A percentile compares a stretch with the other conserved stretches of the same genome.
phyloP scores from a whole-genome alignment of 2,888 invertebrate genomes.

The Drosophila bunnanda region DNA sequence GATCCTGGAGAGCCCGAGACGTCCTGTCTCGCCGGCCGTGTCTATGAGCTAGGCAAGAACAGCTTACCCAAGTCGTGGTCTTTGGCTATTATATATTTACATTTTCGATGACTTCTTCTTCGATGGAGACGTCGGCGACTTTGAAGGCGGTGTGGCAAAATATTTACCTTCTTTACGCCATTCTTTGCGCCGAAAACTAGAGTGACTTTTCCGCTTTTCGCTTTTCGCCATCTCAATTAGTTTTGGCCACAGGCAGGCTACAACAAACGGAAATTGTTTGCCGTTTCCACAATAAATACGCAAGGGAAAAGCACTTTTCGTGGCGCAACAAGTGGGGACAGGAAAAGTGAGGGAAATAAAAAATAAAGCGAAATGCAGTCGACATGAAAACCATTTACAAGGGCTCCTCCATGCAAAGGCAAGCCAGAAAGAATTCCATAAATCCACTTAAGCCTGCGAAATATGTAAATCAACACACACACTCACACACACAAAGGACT shows the following conservation, averaged over 20 bases:
- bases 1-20: constrained; percentile 24
- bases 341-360: constrained; percentile 19
- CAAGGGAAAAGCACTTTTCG: background rate
- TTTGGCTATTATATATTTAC: constrained; percentile 70
- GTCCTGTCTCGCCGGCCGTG: constrained; percentile 5
- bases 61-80: constrained; percentile 42
- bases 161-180: constrained; percentile 34
- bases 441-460: constrained; percentile 63
- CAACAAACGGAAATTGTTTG: constrained; percentile 74
- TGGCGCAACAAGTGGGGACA: constrained; percentile 45
- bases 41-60: constrained; percentile 22
- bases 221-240: constrained; percentile 70
- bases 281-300: constrained; percentile 58
- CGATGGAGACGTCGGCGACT: constrained; percentile 25
- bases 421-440: constrained; percentile 63
- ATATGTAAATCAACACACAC: constrained; percentile 53
- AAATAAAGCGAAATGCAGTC: constrained; percentile 53
- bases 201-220: constrained; percentile 56
- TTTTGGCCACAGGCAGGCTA: constrained; percentile 63
- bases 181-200: constrained; percentile 17
- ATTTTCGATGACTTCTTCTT: constrained; percentile 69
- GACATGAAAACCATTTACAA: constrained; percentile 23
- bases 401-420: constrained; percentile 32
- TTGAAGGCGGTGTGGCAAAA: constrained; percentile 37
- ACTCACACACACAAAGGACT: constrained; percentile 54